phyloP scores from a whole-genome alignment of 2,113 vertebrate species.

The Acinonyx jubatus region DNA sequence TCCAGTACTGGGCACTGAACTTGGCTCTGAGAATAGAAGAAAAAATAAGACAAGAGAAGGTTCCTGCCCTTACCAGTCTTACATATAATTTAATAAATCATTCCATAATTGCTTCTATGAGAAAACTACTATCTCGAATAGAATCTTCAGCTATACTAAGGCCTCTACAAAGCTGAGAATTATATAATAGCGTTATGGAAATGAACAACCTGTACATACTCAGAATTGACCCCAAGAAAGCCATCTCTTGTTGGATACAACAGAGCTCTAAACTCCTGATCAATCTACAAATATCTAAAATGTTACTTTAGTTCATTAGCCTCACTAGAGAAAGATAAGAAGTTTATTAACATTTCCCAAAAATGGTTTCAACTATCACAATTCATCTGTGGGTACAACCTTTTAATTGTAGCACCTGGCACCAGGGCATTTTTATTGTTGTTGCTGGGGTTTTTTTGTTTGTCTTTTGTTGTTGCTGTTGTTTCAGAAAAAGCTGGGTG shows the following conservation, averaged over 20 bases:
- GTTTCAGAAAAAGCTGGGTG: background rate
- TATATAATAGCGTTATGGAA: background rate
- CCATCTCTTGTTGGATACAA: background rate
- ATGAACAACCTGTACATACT: background rate
- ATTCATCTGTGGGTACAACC: background rate
- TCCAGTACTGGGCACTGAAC: background rate
- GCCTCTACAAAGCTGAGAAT: background rate
- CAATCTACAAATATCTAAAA: background rate
- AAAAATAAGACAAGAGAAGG: background rate
- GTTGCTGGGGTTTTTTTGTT: background rate
- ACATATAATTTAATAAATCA: background rate
- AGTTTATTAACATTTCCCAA: background rate
- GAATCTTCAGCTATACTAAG: background rate
- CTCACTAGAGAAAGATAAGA: background rate
- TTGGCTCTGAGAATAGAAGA: background rate
- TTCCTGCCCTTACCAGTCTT: background rate
- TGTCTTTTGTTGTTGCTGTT: background rate
- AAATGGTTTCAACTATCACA: background rate
- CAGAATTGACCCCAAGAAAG: background rate
- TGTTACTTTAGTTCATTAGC: background rate
- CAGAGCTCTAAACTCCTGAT: background rate
- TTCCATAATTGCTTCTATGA: background rate
- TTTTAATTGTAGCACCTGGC: background rate
- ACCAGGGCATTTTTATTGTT: background rate
- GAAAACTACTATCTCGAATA: background rate